Base-by-base conservation (phyloP, 2,888 invertebrate genomes). In the Andrena minutula region DNA sequence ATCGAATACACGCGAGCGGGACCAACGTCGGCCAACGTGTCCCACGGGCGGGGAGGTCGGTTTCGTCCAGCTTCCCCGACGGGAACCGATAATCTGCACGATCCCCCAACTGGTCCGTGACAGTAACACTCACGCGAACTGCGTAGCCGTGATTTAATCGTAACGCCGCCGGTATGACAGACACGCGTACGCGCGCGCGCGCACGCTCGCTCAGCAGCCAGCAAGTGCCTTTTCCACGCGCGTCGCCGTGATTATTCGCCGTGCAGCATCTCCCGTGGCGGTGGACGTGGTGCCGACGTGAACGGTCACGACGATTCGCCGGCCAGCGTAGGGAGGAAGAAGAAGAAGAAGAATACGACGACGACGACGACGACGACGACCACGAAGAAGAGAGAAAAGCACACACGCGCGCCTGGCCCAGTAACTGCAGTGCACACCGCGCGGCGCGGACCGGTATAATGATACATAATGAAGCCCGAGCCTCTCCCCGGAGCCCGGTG, bases 361-460 rank as follows among this genome's bases (percentile, higher is more conserved):
- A 84, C 80, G 82, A 82, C 75, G 87, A 88, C 75, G 80, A 83
- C 61, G 75, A 84, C 80, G 86, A 88, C 77, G 78, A 82, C 80
- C 84, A 89, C 86, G 88, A 87, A 76, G 88, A 88, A 81, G 91
- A 89, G 89, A 90, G 90, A 89, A 87, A 87, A 90, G 89, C 90
- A 92, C 92, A 92, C 93, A 89, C 93, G 91, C 93, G 92, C 92
- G 92, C 88, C 89, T 92, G 89, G 89, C 87, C 86, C 91, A 91
- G 90, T 93, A 93, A 92, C 92, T 91, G 93, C 92, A 93, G 93
- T 93, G 93, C 92, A 94, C 93, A 93, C 94, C 92, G 93, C 93
- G 93, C 93, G 94, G 93, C 93, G 93, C 93, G 93, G 93, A 93
- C 93, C 93, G 93, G 93, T 94, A 94, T 94, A 94, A 94, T 94